Conservation (phyloP, 2,797 vertebrate genomes). For the Malurus splendens region DNA sequence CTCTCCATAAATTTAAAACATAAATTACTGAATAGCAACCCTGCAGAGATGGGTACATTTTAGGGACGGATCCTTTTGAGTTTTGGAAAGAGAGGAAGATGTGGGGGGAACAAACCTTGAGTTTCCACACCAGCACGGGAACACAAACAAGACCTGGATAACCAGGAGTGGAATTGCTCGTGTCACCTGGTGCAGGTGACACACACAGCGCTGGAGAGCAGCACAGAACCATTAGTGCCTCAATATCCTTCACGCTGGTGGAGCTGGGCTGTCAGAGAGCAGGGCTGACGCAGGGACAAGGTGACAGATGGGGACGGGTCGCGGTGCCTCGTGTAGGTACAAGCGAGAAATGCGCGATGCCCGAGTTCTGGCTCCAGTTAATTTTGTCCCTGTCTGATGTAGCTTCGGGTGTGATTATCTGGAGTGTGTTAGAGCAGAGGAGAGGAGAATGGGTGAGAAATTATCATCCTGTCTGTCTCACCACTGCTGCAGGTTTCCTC, state of each 20-base stretch:
- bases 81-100: neutral
- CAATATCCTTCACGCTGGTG: neutral
- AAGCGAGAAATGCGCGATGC: neutral
- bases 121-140: fast-evolving
- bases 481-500: conserved; percentile 15
- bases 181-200: neutral
- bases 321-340: neutral
- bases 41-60: neutral
- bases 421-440: conserved; percentile 10
- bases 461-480: conserved; percentile 28
- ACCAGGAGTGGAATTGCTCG: fast-evolving
- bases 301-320: conserved; percentile 9
- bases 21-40: neutral
- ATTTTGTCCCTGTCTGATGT: conserved; percentile 44
- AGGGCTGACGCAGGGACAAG: neutral
- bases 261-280: neutral
- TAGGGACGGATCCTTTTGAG: neutral
- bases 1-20: neutral
- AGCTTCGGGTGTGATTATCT: conserved; percentile 31
- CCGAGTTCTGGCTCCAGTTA: neutral
- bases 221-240: neutral
- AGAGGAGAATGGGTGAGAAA: conserved; percentile 24
- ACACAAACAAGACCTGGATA: fast-evolving
- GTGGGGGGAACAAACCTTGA: neutral
- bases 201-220: fast-evolving